phyloP scores from a whole-genome alignment of 1,140 invertebrate genomes.

The Lepidurus packardi region DNA sequence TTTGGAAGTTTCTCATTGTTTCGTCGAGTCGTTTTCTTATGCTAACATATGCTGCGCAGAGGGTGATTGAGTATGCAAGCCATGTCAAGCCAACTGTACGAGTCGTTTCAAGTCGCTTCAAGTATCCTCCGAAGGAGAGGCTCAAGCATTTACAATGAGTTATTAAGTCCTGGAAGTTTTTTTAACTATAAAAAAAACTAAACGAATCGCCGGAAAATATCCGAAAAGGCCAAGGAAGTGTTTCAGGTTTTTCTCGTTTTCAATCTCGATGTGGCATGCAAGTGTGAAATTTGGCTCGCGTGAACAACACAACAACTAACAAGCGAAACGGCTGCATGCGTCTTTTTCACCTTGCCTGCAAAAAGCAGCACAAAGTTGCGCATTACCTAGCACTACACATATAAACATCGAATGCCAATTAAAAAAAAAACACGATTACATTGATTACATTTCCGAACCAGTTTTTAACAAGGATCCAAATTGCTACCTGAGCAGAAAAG shows the following conservation, averaged over 20 bases:
- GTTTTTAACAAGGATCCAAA: neutral
- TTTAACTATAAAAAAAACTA: neutral
- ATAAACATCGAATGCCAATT: neutral
- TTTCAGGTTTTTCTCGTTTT: neutral
- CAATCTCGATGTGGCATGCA: neutral
- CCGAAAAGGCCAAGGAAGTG: neutral
- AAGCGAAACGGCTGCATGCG: neutral
- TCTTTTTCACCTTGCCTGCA: neutral
- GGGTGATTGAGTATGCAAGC: constrained; percentile 16
- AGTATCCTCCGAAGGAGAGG: neutral
- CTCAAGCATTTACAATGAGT: neutral
- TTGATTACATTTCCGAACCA: neutral
- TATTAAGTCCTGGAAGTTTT: neutral
- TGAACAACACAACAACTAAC: neutral
- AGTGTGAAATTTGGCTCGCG: neutral
- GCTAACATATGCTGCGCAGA: constrained; percentile 13
- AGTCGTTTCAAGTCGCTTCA: neutral
- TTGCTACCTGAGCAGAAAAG: neutral
- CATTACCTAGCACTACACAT: neutral
- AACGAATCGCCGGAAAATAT: neutral
- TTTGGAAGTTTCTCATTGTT: neutral
- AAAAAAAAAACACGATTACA: neutral
- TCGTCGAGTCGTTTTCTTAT: constrained; percentile 19
- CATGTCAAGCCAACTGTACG: constrained; percentile 10
- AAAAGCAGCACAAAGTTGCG: neutral